These are phyloP conservation scores for Stenodera caucasica DNA, from an alignment of 2,888 invertebrate genomes.

Conservation along the genomic window DNA sequence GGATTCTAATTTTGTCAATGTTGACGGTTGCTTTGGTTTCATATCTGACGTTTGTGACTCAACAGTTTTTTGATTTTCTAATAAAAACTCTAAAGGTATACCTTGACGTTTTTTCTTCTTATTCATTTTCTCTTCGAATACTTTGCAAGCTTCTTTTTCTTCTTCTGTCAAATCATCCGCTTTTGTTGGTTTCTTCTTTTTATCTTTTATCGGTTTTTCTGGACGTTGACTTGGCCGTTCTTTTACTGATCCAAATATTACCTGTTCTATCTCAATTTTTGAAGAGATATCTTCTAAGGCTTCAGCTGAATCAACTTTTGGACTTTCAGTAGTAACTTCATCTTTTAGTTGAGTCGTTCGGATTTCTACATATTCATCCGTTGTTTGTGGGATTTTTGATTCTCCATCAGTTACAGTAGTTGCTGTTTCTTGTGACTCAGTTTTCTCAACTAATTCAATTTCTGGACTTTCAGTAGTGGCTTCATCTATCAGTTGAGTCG, in stretches of 20 bases:
- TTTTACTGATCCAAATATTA: constrained; percentile 67
- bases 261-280: constrained; percentile 57
- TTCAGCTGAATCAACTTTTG: background rate
- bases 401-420: too few species aligned
- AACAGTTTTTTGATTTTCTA: constrained; percentile 29
- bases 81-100: constrained; percentile 38
- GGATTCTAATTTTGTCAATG: constrained; percentile 48
- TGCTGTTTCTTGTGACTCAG: background rate
- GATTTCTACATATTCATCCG: background rate
- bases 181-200: constrained; percentile 26
- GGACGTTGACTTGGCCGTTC: constrained; percentile 52
- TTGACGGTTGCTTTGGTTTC: constrained; percentile 32
- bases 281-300: background rate
- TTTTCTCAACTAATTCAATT: background rate
- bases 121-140: constrained; percentile 45
- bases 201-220: constrained; percentile 18
- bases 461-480: constrained; percentile 15
- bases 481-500: constrained; percentile 8
- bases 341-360: background rate
- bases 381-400: too few species aligned
- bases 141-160: constrained; percentile 49
- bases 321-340: constrained; percentile 19
- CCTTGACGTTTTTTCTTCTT: constrained; percentile 42
- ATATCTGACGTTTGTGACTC: constrained; percentile 31
- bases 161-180: constrained; percentile 47